These are phyloP conservation scores for Aurelia sp. DNA, from an alignment of 30 jellyfish, hydroid and myxozoan species.

Conservation along the genomic window DNA sequence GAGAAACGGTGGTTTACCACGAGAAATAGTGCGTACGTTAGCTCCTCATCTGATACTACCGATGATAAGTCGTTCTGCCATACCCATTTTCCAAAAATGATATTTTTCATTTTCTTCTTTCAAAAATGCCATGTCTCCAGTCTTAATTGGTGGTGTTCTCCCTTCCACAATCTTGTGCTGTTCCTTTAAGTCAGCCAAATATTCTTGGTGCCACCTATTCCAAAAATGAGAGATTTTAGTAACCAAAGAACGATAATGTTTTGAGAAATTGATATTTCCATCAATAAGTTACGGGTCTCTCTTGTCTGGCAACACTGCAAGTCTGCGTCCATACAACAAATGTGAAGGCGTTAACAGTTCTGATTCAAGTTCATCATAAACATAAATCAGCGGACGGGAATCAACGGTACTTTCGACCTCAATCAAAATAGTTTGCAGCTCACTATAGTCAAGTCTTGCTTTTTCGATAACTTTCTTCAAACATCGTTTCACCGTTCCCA, in stretches of 20 bases:
- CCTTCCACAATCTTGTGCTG: too few species aligned
- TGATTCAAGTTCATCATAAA: slow-evolving; percentile 4
- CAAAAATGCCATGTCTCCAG: slow-evolving; percentile 10
- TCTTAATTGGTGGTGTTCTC: neutral
- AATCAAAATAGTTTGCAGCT: slow-evolving; percentile 19
- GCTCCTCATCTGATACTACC: slow-evolving; percentile 49
- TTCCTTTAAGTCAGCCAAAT: too few species aligned
- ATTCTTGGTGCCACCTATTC: slow-evolving; percentile 17
- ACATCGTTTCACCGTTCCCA: too few species aligned
- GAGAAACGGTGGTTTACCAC: neutral
- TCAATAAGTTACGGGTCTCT: too few species aligned
- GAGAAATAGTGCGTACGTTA: neutral
- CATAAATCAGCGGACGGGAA: slow-evolving; percentile 26
- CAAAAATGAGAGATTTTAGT: neutral
- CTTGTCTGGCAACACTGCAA: slow-evolving; percentile 1
- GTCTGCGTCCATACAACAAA: slow-evolving; percentile 22
- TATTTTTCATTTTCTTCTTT: slow-evolving; percentile 5
- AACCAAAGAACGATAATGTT: neutral
- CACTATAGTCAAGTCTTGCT: neutral
- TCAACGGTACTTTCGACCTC: slow-evolving; percentile 16
- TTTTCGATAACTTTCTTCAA: too few species aligned
- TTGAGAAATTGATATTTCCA: neutral
- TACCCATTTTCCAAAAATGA: slow-evolving; percentile 11
- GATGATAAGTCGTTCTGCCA: neutral
- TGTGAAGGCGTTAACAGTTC: slow-evolving; percentile 42